Base-by-base conservation (phyloP, 2,797 vertebrate genomes). In the Tokudaia muenninki region DNA sequence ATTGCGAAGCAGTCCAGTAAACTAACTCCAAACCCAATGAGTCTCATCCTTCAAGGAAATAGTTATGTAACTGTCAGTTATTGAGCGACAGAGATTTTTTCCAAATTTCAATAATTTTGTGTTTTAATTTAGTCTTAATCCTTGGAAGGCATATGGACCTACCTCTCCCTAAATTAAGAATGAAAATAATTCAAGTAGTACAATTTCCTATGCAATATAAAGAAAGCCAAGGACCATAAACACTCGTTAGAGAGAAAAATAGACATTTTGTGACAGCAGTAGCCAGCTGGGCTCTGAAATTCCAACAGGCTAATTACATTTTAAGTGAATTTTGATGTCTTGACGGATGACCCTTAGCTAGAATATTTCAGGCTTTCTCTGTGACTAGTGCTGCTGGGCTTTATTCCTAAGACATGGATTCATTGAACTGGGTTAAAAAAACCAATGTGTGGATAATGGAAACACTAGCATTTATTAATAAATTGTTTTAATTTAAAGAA, bases 401-500 rank as follows among this genome's bases (percentile, higher is more conserved):
- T 94, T 67, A 31, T 16, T 17, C 52, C 50, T 31, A 50, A 80
- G 26, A 81, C 5, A 10, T 50, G 10, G 29, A 88, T 37, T 22
- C 37, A 63, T 80, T 86, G n/a, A 19, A 31, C 86, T 83, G 17
- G 10, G 26, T 14, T 91, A n/a, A n/a, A 52, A 94, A 74, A 93
- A 78, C 55, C 37, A 61, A 29, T 34, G 16, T 57, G 44, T 37
- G 78, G 19, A 87, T 55, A 72, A 78, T 55, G 10, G 80, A 95
- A 92, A 93, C 55, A 41, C 14, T 72, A 94, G 50, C 34, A 84
- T 61, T 97, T 96, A 94, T 13, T 67, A 88, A 63, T 84, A 26
- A 12, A 63, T 78, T 26, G 84, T 47, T 94, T 92, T 72, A 55
- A 89, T 67, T 86, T 87, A 88, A 92, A 94, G 12, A 93, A 78